Evolutionary conservation across 2,888 invertebrate genomes (phyloP), one percentile per base, ranked within the genome.

Genomic region (Ectobius pallidus): DNA sequence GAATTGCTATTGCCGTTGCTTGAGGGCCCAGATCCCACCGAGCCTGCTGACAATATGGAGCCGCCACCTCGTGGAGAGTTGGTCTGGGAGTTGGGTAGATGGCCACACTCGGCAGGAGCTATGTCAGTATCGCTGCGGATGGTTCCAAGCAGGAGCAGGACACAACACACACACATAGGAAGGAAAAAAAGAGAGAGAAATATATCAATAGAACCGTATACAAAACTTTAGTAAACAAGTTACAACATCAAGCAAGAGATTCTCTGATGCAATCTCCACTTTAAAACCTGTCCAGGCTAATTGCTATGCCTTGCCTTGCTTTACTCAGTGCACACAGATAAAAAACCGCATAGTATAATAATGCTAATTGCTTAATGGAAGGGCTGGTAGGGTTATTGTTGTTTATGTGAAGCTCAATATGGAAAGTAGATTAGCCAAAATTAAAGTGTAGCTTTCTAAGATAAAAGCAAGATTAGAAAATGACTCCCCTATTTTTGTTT

Each of bases 61-160:
- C 16, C 16, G 65, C 65, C 65, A n/a, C 65, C 65, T 65, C 71
- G 69, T 42, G 69, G 75, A 16, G 75, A 73, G 81, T 80, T 80
- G 82, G 81, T 81, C 79, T 82, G 82, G 80, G 73, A 71, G 81
- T 80, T 80, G 82, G 81, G 81, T 79, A 83, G 82, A 80, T 83
- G 83, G 80, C 82, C 82, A 80, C 82, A 81, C 80, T 83, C 83
- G 79, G 79, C 79, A 79, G 81, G 79, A 79, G 80, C 79, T 79
- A 81, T 80, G 78, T 83, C 83, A 80, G 79, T 82, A 79, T 83
- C 83, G 80, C 83, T 83, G 72, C 46, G 42, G 72, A 58, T 58
- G 58, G 9, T 58, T 30, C 65, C 27, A 46, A 46, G 11, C 20
- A 18, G 39, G n/a, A 58, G 58, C 52, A 11, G 42, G 42, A 42